Evolutionary conservation across 2,797 vertebrate genomes (phyloP).

Genomic region (Gallinago nigripennis): DNA sequence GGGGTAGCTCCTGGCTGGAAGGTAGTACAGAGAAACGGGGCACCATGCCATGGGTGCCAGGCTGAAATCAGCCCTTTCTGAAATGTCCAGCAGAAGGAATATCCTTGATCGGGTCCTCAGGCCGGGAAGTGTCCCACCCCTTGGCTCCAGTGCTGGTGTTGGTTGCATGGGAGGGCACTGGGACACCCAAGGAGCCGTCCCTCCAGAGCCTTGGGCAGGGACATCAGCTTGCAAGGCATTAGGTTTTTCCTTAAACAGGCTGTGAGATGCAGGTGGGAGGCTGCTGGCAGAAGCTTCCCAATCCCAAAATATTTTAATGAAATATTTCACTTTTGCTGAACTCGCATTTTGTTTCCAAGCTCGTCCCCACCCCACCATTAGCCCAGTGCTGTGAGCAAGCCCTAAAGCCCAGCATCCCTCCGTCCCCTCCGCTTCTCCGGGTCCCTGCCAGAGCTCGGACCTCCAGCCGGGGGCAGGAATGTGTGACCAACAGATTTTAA

Average conservation of each 20-base stretch:
- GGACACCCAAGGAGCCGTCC: neutral
- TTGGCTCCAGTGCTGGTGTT: neutral
- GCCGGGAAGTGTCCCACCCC: accelerated
- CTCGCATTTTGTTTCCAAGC: neutral
- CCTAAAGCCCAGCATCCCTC: neutral
- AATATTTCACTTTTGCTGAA: neutral
- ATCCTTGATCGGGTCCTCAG: accelerated
- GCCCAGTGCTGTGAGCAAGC: neutral
- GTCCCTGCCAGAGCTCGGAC: neutral
- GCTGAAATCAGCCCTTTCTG: neutral
- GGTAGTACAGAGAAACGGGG: neutral
- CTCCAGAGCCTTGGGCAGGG: neutral
- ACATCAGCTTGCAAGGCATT: accelerated
- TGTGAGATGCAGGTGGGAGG: neutral
- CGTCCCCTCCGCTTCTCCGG: accelerated
- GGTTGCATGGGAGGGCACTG: neutral
- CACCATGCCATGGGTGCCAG: neutral
- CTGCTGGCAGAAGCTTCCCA: neutral
- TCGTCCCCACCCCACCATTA: neutral
- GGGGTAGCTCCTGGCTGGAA: neutral
- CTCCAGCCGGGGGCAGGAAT: neutral
- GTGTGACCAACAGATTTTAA: neutral
- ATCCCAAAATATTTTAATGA: neutral
- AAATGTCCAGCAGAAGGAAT: neutral
- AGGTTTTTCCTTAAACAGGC: neutral